A percentile compares a stretch with the other conserved stretches of the same genome.
These are phyloP conservation scores for Ephydatia muelleri DNA, from an alignment of 37 sponge, comb jelly and placozoan species.

Conservation along the genomic window DNA sequence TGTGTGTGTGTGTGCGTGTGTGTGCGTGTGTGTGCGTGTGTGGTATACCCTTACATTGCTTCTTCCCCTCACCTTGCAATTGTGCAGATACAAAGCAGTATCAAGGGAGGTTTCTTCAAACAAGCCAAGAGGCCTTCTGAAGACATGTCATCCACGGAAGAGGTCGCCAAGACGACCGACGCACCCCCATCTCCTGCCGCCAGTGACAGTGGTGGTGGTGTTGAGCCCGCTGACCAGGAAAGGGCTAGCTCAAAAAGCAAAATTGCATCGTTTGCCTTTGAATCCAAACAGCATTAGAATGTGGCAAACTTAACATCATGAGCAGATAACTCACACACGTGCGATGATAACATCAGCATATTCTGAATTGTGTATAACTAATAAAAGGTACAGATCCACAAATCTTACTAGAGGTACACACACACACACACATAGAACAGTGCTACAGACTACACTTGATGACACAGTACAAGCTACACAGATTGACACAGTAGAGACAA, in stretches of 20 bases:
- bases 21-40: background rate
- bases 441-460: too few species aligned
- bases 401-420: too few species aligned
- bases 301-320: too few species aligned
- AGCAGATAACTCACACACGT: too few species aligned
- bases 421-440: too few species aligned
- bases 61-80: background rate
- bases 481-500: too few species aligned
- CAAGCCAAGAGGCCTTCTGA: background rate
- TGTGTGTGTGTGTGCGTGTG: slow-evolving; percentile 18
- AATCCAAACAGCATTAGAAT: background rate
- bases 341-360: too few species aligned
- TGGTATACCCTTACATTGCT: background rate
- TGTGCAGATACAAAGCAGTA: background rate
- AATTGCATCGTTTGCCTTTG: slow-evolving; percentile 31
- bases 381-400: too few species aligned
- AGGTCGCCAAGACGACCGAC: background rate
- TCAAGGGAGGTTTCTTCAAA: background rate
- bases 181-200: too few species aligned
- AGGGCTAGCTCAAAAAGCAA: slow-evolving; percentile 8
- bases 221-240: background rate
- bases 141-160: background rate
- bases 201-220: too few species aligned
- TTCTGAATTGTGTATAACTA: too few species aligned
- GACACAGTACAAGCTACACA: too few species aligned